phyloP scores from a whole-genome alignment of 2,797 vertebrate genomes.

The Sternotherus odoratus region DNA sequence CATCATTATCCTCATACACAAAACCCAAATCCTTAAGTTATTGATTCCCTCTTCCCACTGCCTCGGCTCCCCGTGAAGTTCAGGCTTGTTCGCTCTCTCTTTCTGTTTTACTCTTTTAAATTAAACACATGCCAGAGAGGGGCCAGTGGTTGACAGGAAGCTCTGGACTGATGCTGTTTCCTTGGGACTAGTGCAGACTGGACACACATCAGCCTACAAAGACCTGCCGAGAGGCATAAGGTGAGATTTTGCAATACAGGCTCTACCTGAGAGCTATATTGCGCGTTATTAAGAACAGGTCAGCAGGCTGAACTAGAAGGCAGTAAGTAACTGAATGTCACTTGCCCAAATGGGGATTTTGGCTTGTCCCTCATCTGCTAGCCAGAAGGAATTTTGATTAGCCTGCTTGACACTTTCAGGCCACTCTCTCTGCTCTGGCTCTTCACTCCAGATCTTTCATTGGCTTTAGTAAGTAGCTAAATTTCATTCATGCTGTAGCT shows the following conservation, averaged over 20 bases:
- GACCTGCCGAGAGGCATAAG: neutral
- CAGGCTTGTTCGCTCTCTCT: slow-evolving; percentile 39
- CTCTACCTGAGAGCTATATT: neutral
- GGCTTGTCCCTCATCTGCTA: neutral
- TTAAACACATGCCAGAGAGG: slow-evolving; percentile 72
- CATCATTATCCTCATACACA: neutral
- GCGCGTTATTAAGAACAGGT: neutral
- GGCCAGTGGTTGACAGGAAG: slow-evolving; percentile 57
- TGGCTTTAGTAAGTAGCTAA: neutral
- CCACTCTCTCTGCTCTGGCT: neutral
- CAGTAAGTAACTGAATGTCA: neutral
- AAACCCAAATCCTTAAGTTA: slow-evolving; percentile 26
- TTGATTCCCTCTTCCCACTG: slow-evolving; percentile 57
- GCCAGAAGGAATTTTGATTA: neutral
- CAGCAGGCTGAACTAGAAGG: neutral
- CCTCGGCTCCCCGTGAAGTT: slow-evolving; percentile 66
- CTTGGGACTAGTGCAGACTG: slow-evolving; percentile 36
- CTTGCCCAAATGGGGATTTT: neutral
- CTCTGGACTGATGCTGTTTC: slow-evolving; percentile 27
- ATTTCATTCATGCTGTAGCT: neutral
- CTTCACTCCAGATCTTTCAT: neutral
- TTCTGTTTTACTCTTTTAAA: slow-evolving; percentile 64
- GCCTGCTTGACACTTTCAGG: neutral
- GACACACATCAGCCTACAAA: neutral
- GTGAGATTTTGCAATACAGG: neutral